Conservation (phyloP, 2,888 invertebrate genomes). For the Plagodis dolabraria region DNA sequence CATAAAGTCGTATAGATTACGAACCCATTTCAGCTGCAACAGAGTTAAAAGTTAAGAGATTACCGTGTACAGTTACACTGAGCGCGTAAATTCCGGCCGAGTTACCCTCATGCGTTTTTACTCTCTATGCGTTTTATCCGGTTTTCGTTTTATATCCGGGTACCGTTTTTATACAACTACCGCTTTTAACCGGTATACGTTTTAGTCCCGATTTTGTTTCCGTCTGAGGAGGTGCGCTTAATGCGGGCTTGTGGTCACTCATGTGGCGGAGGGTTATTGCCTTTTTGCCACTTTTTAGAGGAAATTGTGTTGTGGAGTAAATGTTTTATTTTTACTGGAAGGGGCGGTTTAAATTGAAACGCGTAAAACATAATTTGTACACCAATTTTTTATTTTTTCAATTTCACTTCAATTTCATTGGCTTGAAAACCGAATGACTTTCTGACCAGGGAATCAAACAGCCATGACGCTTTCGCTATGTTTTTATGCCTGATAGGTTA, state of each 20-base stretch:
- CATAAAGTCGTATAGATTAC: slow-evolving; percentile 29
- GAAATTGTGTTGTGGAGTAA: not conserved
- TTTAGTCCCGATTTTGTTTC: slow-evolving; percentile 47
- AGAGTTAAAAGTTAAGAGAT: slow-evolving; percentile 71
- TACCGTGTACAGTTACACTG: slow-evolving; percentile 52
- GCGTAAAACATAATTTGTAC: too few species aligned
- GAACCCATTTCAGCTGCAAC: slow-evolving; percentile 40
- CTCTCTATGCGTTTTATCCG: slow-evolving; percentile 26
- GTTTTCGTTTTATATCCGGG: slow-evolving; percentile 27
- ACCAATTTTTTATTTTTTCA: too few species aligned
- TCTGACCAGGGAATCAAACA: too few species aligned
- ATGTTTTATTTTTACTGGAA: not conserved
- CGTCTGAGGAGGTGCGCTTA: slow-evolving; percentile 56
- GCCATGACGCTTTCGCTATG: too few species aligned
- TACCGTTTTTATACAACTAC: slow-evolving; percentile 34
- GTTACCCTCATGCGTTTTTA: slow-evolving; percentile 24
- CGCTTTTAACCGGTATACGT: slow-evolving; percentile 23
- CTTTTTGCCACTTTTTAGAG: slow-evolving; percentile 9
- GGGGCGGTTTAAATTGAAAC: not conserved
- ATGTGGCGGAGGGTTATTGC: slow-evolving; percentile 18
- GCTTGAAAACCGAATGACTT: too few species aligned
- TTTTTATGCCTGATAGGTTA: too few species aligned
- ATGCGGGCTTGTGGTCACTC: slow-evolving; percentile 43
- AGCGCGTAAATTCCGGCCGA: slow-evolving; percentile 50
- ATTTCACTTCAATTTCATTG: too few species aligned